These are phyloP conservation scores for Apostichopus parvimensis DNA, from an alignment of 35 echinoderm and acorn worm genomes.

Conservation along the genomic window DNA sequence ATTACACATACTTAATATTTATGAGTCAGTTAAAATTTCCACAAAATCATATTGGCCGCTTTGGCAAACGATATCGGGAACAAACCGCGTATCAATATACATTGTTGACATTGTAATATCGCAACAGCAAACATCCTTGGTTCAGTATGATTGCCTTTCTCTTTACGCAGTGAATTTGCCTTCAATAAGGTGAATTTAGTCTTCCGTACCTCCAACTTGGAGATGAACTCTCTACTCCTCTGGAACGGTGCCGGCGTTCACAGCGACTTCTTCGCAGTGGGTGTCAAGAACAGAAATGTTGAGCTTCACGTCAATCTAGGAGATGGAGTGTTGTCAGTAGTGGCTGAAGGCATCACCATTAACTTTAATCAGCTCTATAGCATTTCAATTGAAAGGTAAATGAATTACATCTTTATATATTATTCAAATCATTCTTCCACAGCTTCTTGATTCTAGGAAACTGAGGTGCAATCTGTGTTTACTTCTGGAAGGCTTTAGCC, in stretches of 20 bases:
- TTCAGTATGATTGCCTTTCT: background rate
- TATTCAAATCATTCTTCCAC: too few species aligned
- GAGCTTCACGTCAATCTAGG: conserved; percentile 78
- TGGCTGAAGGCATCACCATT: conserved; percentile 35
- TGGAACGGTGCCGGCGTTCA: conserved; percentile 75
- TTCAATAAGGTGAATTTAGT: conserved; percentile 74
- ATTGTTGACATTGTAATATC: too few species aligned
- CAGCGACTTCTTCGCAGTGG: conserved; percentile 75
- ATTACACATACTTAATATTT: too few species aligned
- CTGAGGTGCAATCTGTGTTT: too few species aligned
- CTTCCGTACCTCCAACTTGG: conserved; percentile 57
- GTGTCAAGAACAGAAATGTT: conserved; percentile 58
- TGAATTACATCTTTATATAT: background rate
- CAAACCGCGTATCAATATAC: too few species aligned
- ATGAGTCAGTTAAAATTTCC: too few species aligned
- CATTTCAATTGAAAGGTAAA: conserved; percentile 77
- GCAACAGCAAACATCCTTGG: too few species aligned
- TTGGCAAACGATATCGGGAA: too few species aligned
- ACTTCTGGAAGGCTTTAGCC: too few species aligned
- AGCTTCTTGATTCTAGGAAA: too few species aligned
- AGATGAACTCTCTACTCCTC: conserved; percentile 62
- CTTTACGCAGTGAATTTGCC: conserved; percentile 72
- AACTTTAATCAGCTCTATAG: conserved; percentile 58
- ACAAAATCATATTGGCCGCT: too few species aligned
- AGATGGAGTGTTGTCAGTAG: conserved; percentile 50